Base-by-base conservation (phyloP, 1,140 invertebrate genomes). In the Colletes gigas region DNA sequence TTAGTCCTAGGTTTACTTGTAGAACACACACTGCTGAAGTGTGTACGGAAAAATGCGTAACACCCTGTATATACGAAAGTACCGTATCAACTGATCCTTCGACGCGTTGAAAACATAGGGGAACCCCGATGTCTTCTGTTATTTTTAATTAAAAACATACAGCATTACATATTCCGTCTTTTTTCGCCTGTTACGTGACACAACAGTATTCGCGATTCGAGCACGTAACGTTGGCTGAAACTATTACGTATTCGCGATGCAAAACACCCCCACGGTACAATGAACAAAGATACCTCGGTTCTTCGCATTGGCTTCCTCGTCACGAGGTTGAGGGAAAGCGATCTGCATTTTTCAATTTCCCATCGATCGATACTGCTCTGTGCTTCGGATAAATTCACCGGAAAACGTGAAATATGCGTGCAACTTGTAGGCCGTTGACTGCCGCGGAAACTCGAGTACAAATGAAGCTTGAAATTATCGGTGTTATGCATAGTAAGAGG, bases 331-430 rank as follows among this genome's bases (percentile, higher is more conserved):
- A 52, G 44, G 72, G 80, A 84, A 76, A 84, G 80, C 83, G 75
- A 85, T 84, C 70, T 71, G 71, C 83, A 77, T 85, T 81, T 85
- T 85, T 84, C 83, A 85, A 85, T 81, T 74, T 84, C 50, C 72
- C 60, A 54, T 50, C 77, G 77, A 39, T 79, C 77, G 77, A 79
- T 79, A 73, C 60, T 2, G 30, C 2, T 47, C 52, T 12, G 4
- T 19, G 60, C 50, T 39, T 55, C 69, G 47, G 65, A 79, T 79
- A 79, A 73, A 79, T 79, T 73, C 60, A 66, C 39, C 41, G 60
- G 60, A 65, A 79, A 65, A 65, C 69, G 69, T 79, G 77, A 72
- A 77, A 77, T 69, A 77, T 39, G 74, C 63, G 65, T 19, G 50
- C 57, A 30, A 50, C 72, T 54, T 19, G 15, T 39, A 47, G n/a